Evolutionary conservation across 2,113 vertebrate species (phyloP), one percentile per base, ranked within the genome.

Genomic region (Scophthalmus maximus): DNA sequence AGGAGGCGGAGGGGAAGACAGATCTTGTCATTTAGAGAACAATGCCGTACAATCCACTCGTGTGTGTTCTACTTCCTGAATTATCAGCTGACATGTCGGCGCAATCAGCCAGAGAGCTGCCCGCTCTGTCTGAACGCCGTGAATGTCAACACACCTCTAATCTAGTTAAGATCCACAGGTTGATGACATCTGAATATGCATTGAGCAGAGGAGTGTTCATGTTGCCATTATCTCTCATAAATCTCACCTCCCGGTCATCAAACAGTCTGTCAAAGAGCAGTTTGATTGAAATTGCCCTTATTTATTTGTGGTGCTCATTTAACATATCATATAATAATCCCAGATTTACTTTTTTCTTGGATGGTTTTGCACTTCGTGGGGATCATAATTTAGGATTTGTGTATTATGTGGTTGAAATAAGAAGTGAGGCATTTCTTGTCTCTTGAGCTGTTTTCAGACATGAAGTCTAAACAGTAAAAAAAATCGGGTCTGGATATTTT

Each of bases 1-100:
- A 89, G 69, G 78, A 91, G 90, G 88, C 70, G 77, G 84, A 73
- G 84, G 77, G 74, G 68, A 70, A 90, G 88, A 82, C 76, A 64
- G 86, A 92, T 91, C 83, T 86, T 78, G 77, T 91, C 87, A 91
- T 92, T 91, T 81, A 83, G 79, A 10, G 75, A 89, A 91, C 84
- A 92, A 91, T 91, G 72, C 57, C 22, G n/a, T 80, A 78, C 87
- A 90, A 90, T 92, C 90, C 89, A 56, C 34, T 90, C 73, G 22
- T 76, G 79, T 79, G 84, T 64, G 73, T 86, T 79, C 77, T 67
- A 63, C 84, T 82, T 85, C 81, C 73, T 78, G 68, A 87, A 87
- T 89, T 80, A 82, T 87, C 69, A 83, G 73, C 88, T 90, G 88
- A 87, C 80, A 87, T 84, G 79, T 89, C 79, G 46, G 49, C 50